These are phyloP conservation scores for Grallaria varia DNA, from an alignment of 2,113 vertebrate species.

Conservation along the genomic window DNA sequence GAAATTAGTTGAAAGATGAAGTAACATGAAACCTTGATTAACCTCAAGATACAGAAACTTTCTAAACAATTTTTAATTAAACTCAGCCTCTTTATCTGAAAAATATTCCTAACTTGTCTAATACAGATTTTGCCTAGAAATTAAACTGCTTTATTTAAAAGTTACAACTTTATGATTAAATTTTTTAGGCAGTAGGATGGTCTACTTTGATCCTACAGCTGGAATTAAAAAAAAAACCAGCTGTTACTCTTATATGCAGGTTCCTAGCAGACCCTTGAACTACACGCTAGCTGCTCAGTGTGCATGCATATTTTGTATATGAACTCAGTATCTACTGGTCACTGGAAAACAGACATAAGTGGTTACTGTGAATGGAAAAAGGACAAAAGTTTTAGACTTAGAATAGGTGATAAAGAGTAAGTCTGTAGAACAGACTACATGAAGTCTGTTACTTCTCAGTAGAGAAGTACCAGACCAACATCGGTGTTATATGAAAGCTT, in stretches of 20 bases:
- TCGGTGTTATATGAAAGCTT: background rate
- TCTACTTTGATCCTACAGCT: background rate
- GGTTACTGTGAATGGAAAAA: background rate
- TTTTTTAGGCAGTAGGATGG: background rate
- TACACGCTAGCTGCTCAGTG: background rate
- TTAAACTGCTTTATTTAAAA: background rate
- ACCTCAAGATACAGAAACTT: background rate
- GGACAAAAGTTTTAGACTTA: background rate
- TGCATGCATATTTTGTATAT: background rate
- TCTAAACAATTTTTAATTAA: background rate
- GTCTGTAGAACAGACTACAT: background rate
- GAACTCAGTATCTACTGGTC: background rate
- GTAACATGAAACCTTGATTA: background rate
- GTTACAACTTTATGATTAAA: background rate
- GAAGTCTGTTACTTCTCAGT: background rate
- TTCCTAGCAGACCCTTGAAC: background rate
- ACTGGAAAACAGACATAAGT: background rate
- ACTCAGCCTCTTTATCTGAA: background rate
- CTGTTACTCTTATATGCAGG: background rate
- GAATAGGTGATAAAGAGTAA: background rate
- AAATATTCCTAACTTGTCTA: background rate
- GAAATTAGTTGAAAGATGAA: background rate
- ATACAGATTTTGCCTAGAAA: background rate
- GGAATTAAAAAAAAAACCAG: background rate
- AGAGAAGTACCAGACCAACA: background rate